Base-by-base conservation (phyloP, 1,140 invertebrate genomes). In the Drosophila prosaltans region DNA sequence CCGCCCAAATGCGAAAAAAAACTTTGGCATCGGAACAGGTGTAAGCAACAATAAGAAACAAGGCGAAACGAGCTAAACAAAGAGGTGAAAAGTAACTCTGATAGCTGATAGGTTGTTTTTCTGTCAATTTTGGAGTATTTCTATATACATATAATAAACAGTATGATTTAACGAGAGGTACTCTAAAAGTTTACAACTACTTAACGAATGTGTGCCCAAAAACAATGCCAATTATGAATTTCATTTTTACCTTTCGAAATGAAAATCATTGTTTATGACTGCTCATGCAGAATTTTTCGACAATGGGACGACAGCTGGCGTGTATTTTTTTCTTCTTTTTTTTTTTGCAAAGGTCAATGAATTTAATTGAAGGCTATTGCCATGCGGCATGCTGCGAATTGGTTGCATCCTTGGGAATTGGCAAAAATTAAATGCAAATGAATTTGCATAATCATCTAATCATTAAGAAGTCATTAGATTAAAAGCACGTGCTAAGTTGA, bases 1-100 rank as follows among this genome's bases (percentile, higher is more conserved):
- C 45, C 2, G 8, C 7, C 45, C 21, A 51, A 51, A 51, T 51
- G 45, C 28, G 32, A 51, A 69, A 69, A 64, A 26, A 64, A 26
- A 61, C 66, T 45, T 28, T 51, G 41, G n/a, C 51, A 28, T 45
- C 72, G 54, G 69, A 70, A 73, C 82, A 85, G 83, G 82, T 85
- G 82, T 85, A 79, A 85, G 73, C 69, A 65, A 68, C 64, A 68
- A 72, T 57, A 64, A 73, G 45, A 84, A 54, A 69, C 74, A 69
- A 72, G 59, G 39, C 63, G 59, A 62, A 55, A 45, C 32, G 48
- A 40, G 36, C 30, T 24, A 39, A 63, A 72, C 45, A 43, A 64
- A 28, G 48, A 66, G n/a, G 45, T n/a, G 36, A 30, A 48, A 6
- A 72, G 32, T 26, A 57, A 36, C 36, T 36, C 61, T 39, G 36